Base-by-base conservation (phyloP, 2,797 vertebrate species). In the Cottoperca gobio region DNA sequence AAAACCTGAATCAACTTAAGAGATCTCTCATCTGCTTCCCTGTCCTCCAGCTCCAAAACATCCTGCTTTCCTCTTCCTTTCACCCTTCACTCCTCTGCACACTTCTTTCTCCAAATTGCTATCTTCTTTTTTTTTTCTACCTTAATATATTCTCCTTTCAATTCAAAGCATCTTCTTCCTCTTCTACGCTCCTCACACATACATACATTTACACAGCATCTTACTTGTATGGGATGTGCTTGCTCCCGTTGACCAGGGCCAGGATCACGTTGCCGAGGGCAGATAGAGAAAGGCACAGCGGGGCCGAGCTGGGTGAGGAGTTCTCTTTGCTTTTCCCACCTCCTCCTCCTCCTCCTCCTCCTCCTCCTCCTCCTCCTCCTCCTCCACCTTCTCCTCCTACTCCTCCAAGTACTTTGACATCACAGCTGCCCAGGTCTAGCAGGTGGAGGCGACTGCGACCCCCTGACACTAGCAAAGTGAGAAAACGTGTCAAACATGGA, bases 211-310 rank as follows among this genome's bases (percentile, higher is more conserved):
- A 67, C 54, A 70, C 49, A 37, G 17, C 33, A 60, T 26, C 96
- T 93, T 96, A 99, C 98, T 99, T 99, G 96, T 98, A 99, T 0
- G 98, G 98, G 88, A 99, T 97, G 92, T 99, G 98, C 80, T 99
- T 99, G 95, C 97, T 98, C 80, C 98, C 98, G 0, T 99, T 99
- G 94, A 99, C 98, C 24, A 99, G 94, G 63, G 98, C 97, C 0
- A 99, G 95, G 92, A 99, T 99, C 91, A 99, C 98, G 7, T 99
- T 99, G 59, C 98, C 98, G 45, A 99, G 94, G 2, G 98, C 97
- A 0, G 98, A 98, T 74, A 99, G 90, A 0, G 98, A 99, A 26
- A 99, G 97, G 73, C 97, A 99, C 65, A 97, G 95, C 42, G 96
- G 95, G 2, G 94, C 82, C 4, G 95, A 93, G 54, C 96, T 92